Evolutionary conservation across 2,888 invertebrate genomes (phyloP), one percentile per base, ranked within the genome.

Genomic region (Liopterus haemorrhoidalis): DNA sequence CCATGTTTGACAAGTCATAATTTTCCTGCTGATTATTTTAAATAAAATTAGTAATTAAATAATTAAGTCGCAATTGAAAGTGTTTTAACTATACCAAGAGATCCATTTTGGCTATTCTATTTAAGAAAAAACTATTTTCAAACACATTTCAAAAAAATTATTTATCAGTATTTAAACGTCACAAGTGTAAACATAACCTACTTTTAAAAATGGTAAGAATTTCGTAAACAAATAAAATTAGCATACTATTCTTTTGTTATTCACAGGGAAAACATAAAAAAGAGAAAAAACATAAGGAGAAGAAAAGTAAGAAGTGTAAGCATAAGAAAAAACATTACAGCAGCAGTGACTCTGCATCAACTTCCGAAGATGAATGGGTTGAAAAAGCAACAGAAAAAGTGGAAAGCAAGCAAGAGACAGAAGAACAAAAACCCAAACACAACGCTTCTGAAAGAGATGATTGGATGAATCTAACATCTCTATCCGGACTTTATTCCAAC

Each of bases 401-500:
- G 43, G 38, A 14, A 33, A 43, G 40, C 24, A 39, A 44, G 16
- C 28, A n/a, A 24, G 28, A 36, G 35, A 36, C 33, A 9, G 11
- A n/a, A 8, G n/a, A 11, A 25, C 32, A 14, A 35, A 36, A 32
- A 27, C 27, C 11, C n/a, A n/a, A n/a, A 24, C 15, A 22, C 22
- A 5, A 32, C 49, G 2, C 3, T 59, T 25, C 36, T 4, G 64
- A 73, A 57, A 72, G 85, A 43, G 88, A 90, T 37, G 80, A 82
- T 57, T 91, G 91, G 90, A 87, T 91, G 85, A 77, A 77, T 22
- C 71, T 82, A 60, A 74, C 79, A 8, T 74, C 59, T 62, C 70
- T 5, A 2, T 56, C 66, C 46, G 35, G 68, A 41, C 67, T 70
- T 1, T 67, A 64, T 36, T 65, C 70, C 1, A 67, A 66, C 46